Evolutionary conservation across 2,113 vertebrate species (phyloP).

Genomic region (Steatornis caripensis): DNA sequence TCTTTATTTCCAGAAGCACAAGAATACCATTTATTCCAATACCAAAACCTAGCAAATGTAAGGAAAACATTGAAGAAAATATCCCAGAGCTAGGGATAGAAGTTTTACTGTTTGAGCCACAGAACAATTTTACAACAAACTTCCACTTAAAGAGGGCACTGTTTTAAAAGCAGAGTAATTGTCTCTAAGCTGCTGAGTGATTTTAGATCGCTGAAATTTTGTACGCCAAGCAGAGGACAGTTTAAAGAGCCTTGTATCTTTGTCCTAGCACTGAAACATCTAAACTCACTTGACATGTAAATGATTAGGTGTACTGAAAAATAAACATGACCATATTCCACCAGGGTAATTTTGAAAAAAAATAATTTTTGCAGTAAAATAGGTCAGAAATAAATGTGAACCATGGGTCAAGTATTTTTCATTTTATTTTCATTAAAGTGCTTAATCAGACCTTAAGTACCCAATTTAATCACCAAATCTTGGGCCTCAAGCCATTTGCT

Average conservation of each 20-base stretch:
- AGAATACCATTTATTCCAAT: neutral
- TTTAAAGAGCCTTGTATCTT: neutral
- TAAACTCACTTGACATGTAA: neutral
- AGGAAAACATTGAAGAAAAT: neutral
- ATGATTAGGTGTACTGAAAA: neutral
- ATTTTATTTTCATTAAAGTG: neutral
- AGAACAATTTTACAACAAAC: neutral
- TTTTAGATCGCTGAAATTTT: neutral
- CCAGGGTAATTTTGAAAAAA: neutral
- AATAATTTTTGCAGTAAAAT: neutral
- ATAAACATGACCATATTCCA: neutral
- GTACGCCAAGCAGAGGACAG: neutral
- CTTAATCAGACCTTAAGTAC: neutral
- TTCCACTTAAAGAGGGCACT: neutral
- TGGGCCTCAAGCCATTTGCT: neutral
- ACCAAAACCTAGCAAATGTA: neutral
- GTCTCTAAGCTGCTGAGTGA: neutral
- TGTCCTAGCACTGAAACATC: neutral
- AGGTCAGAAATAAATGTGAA: neutral
- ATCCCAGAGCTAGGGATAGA: neutral
- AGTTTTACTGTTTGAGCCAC: neutral
- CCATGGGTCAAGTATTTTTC: neutral
- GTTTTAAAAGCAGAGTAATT: neutral
- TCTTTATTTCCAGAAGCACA: neutral
- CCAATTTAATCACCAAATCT: constrained; percentile 13